Evolutionary conservation across 2,797 vertebrate species (phyloP).

Genomic region (Hemibagrus guttatus): DNA sequence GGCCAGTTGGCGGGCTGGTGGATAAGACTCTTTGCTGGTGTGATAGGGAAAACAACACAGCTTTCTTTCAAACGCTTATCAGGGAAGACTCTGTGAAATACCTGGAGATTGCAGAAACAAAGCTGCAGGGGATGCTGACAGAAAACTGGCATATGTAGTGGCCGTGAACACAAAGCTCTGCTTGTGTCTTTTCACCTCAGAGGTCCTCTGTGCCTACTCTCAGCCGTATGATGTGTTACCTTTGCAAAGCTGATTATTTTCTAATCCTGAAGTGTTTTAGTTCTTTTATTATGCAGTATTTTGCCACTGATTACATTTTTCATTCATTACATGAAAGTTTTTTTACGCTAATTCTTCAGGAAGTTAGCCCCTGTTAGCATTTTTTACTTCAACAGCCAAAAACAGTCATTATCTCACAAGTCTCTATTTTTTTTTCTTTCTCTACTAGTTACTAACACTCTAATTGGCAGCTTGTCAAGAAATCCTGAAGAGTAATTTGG

Average conservation of each 20-base stretch:
- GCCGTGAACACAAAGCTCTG: conserved; percentile 66
- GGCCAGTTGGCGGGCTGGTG: conserved; percentile 66
- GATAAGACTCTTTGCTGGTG: conserved; percentile 71
- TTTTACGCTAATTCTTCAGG: neutral
- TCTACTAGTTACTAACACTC: neutral
- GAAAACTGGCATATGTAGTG: conserved; percentile 65
- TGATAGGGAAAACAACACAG: conserved; percentile 66
- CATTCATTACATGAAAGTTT: no score
- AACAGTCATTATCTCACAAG: neutral
- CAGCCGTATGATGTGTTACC: neutral
- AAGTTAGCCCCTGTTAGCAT: neutral
- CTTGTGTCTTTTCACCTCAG: conserved; percentile 55
- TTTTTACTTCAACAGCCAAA: neutral
- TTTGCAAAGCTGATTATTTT: neutral
- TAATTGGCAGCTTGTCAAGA: neutral
- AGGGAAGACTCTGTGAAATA: conserved; percentile 61
- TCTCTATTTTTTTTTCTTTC: neutral
- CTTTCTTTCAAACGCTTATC: conserved; percentile 67
- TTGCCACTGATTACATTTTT: neutral
- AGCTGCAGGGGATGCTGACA: conserved; percentile 65
- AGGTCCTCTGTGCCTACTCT: conserved; percentile 45
- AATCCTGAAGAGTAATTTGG: neutral
- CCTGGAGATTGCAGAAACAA: conserved; percentile 67
- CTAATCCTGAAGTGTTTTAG: neutral
- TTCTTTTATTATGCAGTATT: neutral